These are phyloP conservation scores for Kobus ellipsiprymnus DNA, from an alignment of 2,113 vertebrate species.

Conservation along the genomic window DNA sequence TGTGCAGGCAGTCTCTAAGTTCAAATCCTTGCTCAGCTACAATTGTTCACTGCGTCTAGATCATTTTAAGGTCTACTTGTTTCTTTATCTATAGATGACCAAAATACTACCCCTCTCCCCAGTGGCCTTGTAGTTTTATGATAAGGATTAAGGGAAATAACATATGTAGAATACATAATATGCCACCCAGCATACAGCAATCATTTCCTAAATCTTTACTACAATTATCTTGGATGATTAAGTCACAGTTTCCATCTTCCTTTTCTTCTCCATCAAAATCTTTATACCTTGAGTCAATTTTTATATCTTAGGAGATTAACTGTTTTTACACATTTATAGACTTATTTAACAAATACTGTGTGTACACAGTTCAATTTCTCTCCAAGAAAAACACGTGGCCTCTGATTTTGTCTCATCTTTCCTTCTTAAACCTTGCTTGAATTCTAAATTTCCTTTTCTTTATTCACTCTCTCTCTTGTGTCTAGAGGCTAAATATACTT, in stretches of 20 bases:
- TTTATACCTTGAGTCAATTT: neutral
- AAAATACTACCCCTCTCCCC: neutral
- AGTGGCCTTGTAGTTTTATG: neutral
- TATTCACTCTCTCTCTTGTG: neutral
- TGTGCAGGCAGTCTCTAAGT: neutral
- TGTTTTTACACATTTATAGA: neutral
- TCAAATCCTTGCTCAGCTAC: neutral
- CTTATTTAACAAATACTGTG: neutral
- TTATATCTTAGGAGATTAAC: neutral
- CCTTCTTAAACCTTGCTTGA: neutral
- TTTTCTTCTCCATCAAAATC: neutral
- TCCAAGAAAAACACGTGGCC: neutral
- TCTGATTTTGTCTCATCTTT: neutral
- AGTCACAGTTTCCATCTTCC: neutral
- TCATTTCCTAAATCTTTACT: neutral
- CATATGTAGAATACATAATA: neutral
- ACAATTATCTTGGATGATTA: neutral
- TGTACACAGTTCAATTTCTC: neutral
- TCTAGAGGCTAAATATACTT: neutral
- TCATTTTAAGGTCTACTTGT: neutral
- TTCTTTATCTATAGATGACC: neutral
- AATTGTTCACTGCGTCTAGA: neutral
- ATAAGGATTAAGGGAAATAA: neutral
- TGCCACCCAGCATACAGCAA: neutral
- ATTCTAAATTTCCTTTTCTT: neutral